phyloP scores from a whole-genome alignment of 2,113 vertebrate genomes.

The Ciconia stormi region DNA sequence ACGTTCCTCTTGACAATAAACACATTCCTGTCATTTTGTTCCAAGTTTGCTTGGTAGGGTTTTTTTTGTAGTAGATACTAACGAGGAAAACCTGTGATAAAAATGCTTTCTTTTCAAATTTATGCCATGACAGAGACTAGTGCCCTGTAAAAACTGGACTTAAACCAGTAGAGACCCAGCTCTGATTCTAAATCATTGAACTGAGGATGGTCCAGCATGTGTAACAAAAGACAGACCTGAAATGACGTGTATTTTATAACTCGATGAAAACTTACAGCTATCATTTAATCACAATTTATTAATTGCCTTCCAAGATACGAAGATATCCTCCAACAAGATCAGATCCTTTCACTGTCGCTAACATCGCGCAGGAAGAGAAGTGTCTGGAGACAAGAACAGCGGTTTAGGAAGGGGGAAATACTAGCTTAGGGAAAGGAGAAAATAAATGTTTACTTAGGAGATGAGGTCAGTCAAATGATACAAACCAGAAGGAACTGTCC shows the following conservation, averaged over 20 bases:
- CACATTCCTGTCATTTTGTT: neutral
- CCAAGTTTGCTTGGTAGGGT: neutral
- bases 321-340: neutral
- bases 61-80: neutral
- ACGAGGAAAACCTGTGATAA: neutral
- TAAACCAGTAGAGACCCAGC: neutral
- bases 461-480: neutral
- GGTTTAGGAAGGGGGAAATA: neutral
- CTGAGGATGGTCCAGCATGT: neutral
- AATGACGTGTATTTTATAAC: too few relatives aligned
- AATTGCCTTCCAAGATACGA: neutral
- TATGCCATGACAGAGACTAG: neutral
- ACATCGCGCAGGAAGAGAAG: rapidly evolving
- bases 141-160: neutral
- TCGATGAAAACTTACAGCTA: neutral
- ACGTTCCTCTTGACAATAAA: neutral
- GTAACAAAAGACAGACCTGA: neutral
- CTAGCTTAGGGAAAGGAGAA: neutral
- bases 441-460: neutral
- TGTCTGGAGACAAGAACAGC: neutral
- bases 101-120: neutral
- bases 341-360: neutral
- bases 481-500: neutral
- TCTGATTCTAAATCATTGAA: neutral
- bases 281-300: neutral